Conservation (phyloP, 2,888 invertebrate species). For the Monoplex corrugatus region DNA sequence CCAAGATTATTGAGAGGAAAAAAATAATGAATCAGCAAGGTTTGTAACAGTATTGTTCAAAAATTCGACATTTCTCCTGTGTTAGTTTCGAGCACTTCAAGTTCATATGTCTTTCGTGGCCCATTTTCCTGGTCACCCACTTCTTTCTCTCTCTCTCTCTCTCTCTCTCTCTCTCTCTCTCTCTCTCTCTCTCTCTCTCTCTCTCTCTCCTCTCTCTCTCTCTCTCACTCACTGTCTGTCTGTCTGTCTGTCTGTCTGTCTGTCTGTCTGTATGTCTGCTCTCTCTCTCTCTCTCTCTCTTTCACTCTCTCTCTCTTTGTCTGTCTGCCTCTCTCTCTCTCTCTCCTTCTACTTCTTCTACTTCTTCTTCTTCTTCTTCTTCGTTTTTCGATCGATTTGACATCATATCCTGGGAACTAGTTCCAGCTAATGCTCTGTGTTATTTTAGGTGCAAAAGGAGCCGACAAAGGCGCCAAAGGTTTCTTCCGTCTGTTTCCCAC, state of each 20-base stretch:
- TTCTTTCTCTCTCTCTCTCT: background rate
- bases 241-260: background rate
- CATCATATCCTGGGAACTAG: background rate
- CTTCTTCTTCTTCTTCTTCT: conserved; percentile 13
- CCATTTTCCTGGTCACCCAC: too few species aligned
- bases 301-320: conserved; percentile 32
- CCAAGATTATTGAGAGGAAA: too few species aligned
- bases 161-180: background rate
- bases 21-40: too few species aligned
- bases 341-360: conserved; percentile 14
- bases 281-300: background rate
- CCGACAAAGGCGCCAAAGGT: conserved; percentile 1
- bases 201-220: background rate
- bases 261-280: background rate
- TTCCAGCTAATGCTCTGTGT: background rate
- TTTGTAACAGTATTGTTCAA: too few species aligned
- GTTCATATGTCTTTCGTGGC: too few species aligned
- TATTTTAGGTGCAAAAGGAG: conserved; percentile 30
- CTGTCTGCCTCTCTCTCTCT: conserved; percentile 27
- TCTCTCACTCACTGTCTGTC: background rate
- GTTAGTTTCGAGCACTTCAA: too few species aligned
- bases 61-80: too few species aligned
- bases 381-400: background rate
- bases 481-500: background rate
- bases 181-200: background rate